Percentiles rank a stretch among this genome's conserved stretches.
Conservation (phyloP, 2,113 vertebrate genomes). For the Cyphomyrus plagiostoma region DNA sequence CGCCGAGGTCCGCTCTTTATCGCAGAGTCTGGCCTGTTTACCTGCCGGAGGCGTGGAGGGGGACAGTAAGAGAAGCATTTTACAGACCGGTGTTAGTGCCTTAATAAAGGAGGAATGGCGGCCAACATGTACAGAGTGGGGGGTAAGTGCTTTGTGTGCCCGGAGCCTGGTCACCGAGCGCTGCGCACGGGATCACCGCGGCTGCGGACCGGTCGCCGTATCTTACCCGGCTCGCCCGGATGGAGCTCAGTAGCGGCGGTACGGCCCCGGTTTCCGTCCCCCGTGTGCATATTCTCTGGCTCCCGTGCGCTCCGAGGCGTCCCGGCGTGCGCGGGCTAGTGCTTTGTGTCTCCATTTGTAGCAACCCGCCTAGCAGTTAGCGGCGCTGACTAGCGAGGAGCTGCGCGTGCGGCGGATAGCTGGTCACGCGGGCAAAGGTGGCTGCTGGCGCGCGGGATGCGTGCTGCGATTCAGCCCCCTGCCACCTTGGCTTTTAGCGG, state of each 20-base stretch:
- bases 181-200: no score
- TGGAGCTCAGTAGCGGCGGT: not conserved
- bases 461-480: not conserved
- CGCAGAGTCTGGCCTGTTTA: not conserved
- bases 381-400: not conserved
- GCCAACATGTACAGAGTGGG: slow-evolving; percentile 24
- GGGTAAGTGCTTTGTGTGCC: slow-evolving; percentile 3
- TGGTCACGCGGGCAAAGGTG: not conserved
- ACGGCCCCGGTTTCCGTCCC: no score
- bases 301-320: not conserved
- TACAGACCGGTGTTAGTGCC: not conserved
- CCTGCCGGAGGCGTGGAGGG: not conserved
- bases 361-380: not conserved
- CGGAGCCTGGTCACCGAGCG: not conserved
- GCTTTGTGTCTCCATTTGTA: not conserved
- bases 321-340: not conserved
- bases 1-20: not conserved
- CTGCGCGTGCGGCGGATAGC: not conserved
- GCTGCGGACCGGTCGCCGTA: no score
- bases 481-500: not conserved
- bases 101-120: slow-evolving; percentile 18
- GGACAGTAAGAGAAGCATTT: not conserved
- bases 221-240: not conserved
- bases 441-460: not conserved
- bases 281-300: not conserved